These are phyloP conservation scores for Trachelus tabidus DNA, from an alignment of 2,888 invertebrate genomes.

Conservation along the genomic window DNA sequence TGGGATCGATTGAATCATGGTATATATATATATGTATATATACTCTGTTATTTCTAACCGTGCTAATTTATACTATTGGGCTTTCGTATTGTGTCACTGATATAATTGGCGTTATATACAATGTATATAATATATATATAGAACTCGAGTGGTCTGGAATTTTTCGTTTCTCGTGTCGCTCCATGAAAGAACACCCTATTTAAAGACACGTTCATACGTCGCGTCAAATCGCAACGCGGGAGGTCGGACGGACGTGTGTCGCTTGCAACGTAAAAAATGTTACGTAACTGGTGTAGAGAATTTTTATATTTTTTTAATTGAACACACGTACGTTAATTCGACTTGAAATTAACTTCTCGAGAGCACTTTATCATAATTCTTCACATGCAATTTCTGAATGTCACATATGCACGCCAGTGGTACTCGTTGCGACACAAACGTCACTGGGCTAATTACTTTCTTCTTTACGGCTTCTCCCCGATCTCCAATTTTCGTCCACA, in stretches of 20 bases:
- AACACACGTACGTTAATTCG: not conserved
- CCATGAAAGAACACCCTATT: not conserved
- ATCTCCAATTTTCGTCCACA: not conserved
- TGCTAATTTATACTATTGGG: not conserved
- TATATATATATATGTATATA: not conserved
- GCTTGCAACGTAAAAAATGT: not conserved
- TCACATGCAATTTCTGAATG: not conserved
- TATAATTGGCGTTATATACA: not conserved
- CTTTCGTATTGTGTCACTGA: not conserved
- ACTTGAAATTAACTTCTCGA: not conserved
- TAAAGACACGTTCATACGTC: not conserved
- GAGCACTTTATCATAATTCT: not conserved
- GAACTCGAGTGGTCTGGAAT: not conserved
- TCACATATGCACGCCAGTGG: not conserved
- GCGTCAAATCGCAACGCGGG: slow-evolving; percentile 3
- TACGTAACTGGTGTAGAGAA: not conserved
- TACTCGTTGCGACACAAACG: not conserved
- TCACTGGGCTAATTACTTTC: not conserved
- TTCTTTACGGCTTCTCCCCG: too few relatives aligned
- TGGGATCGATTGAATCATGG: not conserved
- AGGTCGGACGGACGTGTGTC: not conserved
- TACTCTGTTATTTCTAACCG: not conserved
- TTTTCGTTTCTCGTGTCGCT: not conserved
- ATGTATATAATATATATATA: too few relatives aligned
- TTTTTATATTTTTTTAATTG: not conserved